Base-by-base conservation (phyloP, 35 echinoderm and acorn worm genomes). In the Apostichopus japonicus region DNA sequence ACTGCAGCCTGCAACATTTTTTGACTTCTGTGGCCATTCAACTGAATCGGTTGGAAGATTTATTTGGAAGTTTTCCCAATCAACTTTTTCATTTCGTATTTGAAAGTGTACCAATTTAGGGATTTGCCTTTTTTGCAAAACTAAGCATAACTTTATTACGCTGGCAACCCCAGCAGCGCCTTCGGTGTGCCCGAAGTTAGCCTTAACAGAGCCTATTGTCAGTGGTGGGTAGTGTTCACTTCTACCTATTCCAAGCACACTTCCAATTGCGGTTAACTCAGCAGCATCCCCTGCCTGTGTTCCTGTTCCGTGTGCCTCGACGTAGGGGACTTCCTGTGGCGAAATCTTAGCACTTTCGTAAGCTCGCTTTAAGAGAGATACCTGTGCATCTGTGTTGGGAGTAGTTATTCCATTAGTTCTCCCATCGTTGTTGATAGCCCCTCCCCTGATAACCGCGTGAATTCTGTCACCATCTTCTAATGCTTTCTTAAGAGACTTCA, bases 171-270 rank as follows among this genome's bases (percentile, higher is more conserved):
- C 95, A 81, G 95, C 93, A 55, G 95, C 91, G 5, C 93, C 96
- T 52, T 97, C 96, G 16, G 93, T 93, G 54, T 97, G 96, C 21
- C 96, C 96, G 15, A 94, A 90, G 79, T 97, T 97, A 8, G 96
- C 93, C 70, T 97, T 97, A n/a, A 97, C 87, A 21, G 96, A 97
- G n/a, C 96, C 93, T 16, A 97, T 71, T 33, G 90, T 86, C 5
- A 97, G 16, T 6, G 91, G 91, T 23, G 70, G 93, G 17, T 91
- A 51, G 2, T 86, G 72, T 23, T 70, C 22, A 51, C 65, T 17
- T 52, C 78, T 57, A n/a, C 51, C 17, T 19, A 44, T 53, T 61
- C 84, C 86, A 55, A 94, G 58, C 17, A 76, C 73, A 53, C 51
- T 17, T 23, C 84, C 86, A 8, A 94, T 17, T 9, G 92, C 92